Conservation (phyloP, 2,888 invertebrate species). For the Altica lythri region DNA sequence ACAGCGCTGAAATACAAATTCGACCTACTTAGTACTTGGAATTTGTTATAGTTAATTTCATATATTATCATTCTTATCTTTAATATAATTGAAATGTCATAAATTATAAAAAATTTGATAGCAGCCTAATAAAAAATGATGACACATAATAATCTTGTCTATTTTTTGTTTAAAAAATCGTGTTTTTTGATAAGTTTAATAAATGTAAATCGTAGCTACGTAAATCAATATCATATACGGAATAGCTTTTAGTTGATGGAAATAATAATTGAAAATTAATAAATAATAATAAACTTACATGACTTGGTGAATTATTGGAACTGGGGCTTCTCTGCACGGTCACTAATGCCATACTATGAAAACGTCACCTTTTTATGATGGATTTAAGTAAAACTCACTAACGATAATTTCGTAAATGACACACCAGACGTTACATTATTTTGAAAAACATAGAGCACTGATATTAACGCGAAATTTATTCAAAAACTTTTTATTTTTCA, state of each 20-base stretch:
- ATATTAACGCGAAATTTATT: constrained; percentile 8
- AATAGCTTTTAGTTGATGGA: too few relatives aligned
- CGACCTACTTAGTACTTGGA: constrained; percentile 1
- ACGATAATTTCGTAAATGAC: constrained; percentile 38
- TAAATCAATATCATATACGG: too few relatives aligned
- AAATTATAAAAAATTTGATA: constrained; percentile 4
- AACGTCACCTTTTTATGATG: constrained; percentile 28
- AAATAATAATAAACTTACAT: constrained; percentile 35
- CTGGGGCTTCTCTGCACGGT: constrained; percentile 75
- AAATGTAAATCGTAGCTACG: too few relatives aligned
- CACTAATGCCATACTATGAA: constrained; percentile 67
- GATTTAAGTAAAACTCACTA: constrained; percentile 35
- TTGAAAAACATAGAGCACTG: constrained; percentile 44
- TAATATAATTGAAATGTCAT: constrained; percentile 5
- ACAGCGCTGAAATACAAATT: too few relatives aligned
- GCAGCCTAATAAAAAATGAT: neutral
- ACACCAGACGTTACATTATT: constrained; percentile 46
- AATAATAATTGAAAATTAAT: too few relatives aligned
- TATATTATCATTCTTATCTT: constrained; percentile 3
- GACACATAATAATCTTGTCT: neutral
- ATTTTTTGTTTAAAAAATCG: too few relatives aligned
- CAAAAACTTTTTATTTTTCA: constrained; percentile 12
- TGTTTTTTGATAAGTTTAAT: too few relatives aligned
- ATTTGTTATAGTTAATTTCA: neutral
- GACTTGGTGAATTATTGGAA: constrained; percentile 65